Evolutionary conservation across 1,140 invertebrate genomes (phyloP).

Genomic region (Microplitis mediator): DNA sequence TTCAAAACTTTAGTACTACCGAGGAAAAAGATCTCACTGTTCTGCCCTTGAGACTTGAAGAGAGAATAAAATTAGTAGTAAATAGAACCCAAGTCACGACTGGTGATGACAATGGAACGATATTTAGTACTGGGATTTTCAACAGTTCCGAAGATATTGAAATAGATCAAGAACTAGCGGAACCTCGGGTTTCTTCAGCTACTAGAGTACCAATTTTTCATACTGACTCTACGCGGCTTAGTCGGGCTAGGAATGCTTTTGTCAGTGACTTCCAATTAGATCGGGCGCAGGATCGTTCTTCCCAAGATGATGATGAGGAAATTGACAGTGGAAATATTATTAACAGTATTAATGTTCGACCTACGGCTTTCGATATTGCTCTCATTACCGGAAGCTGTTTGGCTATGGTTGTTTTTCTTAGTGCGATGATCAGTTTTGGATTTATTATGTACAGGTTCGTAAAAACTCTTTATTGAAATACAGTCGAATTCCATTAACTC

Average conservation of each 20-base stretch:
- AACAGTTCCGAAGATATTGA: slow-evolving; percentile 43
- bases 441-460: slow-evolving; percentile 73
- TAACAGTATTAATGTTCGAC: slow-evolving; percentile 23
- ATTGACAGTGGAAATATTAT: slow-evolving; percentile 30
- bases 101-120: slow-evolving; percentile 9
- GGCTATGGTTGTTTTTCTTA: slow-evolving; percentile 70
- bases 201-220: slow-evolving; percentile 46
- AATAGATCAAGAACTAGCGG: slow-evolving; percentile 40
- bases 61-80: slow-evolving; percentile 40
- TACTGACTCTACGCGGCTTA: slow-evolving; percentile 45
- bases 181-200: slow-evolving; percentile 39
- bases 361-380: slow-evolving; percentile 67
- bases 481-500: too few relatives aligned
- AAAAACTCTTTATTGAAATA: background rate
- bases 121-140: slow-evolving; percentile 36
- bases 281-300: slow-evolving; percentile 40
- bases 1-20: slow-evolving; percentile 25
- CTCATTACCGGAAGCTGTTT: slow-evolving; percentile 76
- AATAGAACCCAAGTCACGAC: slow-evolving; percentile 38
- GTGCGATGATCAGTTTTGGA: slow-evolving; percentile 70
- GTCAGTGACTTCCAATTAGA: slow-evolving; percentile 47
- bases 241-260: slow-evolving; percentile 50
- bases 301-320: slow-evolving; percentile 37
- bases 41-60: slow-evolving; percentile 44
- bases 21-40: slow-evolving; percentile 49